A percentile compares a stretch with the other conserved stretches of the same genome.
These are phyloP conservation scores for Chloroclystis v-ata DNA, from an alignment of 2,888 invertebrate species.

Conservation along the genomic window DNA sequence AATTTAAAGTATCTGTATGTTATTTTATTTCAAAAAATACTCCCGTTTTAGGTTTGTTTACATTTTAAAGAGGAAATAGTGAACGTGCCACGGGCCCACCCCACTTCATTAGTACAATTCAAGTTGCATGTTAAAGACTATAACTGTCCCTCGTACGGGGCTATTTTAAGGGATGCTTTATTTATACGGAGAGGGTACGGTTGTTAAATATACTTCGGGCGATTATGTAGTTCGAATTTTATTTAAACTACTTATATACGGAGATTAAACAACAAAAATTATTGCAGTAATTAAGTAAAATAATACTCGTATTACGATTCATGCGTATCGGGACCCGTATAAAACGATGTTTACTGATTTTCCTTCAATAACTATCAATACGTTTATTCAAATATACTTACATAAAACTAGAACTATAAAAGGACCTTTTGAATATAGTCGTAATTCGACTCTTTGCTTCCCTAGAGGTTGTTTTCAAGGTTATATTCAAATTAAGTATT, in stretches of 20 bases:
- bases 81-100: constrained; percentile 20
- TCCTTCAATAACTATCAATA: too few species aligned
- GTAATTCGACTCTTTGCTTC: not conserved
- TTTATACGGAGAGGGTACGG: not conserved
- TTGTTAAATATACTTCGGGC: not conserved
- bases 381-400: too few species aligned
- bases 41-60: not conserved
- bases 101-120: constrained; percentile 17
- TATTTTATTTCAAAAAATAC: not conserved
- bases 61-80: constrained; percentile 7
- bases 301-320: too few species aligned
- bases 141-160: constrained; percentile 2
- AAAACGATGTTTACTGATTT: too few species aligned
- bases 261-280: too few species aligned
- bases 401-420: too few species aligned
- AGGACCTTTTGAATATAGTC: not conserved
- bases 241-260: too few species aligned
- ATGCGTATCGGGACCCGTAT: too few species aligned
- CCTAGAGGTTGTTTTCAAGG: not conserved
- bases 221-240: not conserved
- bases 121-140: constrained; percentile 16
- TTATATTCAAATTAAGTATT: constrained; percentile 9
- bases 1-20: not conserved
- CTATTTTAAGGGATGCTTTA: not conserved
- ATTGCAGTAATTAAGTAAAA: too few species aligned